Evolutionary conservation across 2,888 invertebrate species (phyloP).

Genomic region (Abrostola tripartita): DNA sequence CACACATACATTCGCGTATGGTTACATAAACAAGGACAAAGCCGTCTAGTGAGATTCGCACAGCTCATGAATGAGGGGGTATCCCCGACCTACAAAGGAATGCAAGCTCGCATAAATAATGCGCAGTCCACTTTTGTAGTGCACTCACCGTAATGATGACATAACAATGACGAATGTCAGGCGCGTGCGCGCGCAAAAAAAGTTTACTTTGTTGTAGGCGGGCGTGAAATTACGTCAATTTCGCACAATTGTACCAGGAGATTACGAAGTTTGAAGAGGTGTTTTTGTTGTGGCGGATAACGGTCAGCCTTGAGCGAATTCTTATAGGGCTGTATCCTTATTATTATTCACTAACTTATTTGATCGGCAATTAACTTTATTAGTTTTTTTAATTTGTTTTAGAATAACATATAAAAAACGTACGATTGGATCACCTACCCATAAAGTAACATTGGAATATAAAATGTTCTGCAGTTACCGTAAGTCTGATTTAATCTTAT

Average conservation of each 20-base stretch:
- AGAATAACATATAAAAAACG: too few relatives aligned
- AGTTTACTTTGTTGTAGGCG: constrained; percentile 69
- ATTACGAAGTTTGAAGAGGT: constrained; percentile 66
- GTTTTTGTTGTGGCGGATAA: constrained; percentile 68
- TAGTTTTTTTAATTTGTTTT: background rate
- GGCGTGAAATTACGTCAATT: constrained; percentile 83
- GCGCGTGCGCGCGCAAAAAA: constrained; percentile 81
- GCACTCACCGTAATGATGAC: constrained; percentile 80
- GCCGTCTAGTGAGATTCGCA: constrained; percentile 74
- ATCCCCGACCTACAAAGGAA: constrained; percentile 83
- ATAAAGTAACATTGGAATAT: too few relatives aligned
- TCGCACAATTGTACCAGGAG: constrained; percentile 87
- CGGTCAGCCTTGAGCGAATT: constrained; percentile 36
- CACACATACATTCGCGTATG: constrained; percentile 27
- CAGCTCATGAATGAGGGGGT: constrained; percentile 73
- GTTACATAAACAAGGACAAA: constrained; percentile 60
- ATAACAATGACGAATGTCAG: constrained; percentile 77
- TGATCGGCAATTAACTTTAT: constrained; percentile 4
- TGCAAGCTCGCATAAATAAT: constrained; percentile 72
- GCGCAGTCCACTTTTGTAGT: constrained; percentile 78
- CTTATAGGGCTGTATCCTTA: background rate
- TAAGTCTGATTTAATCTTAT: constrained; percentile 37
- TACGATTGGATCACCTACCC: too few relatives aligned
- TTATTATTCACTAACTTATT: constrained; percentile 1
- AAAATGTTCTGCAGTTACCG: background rate